phyloP scores from a whole-genome alignment of 1,140 invertebrate species.

The Apis cerana region DNA sequence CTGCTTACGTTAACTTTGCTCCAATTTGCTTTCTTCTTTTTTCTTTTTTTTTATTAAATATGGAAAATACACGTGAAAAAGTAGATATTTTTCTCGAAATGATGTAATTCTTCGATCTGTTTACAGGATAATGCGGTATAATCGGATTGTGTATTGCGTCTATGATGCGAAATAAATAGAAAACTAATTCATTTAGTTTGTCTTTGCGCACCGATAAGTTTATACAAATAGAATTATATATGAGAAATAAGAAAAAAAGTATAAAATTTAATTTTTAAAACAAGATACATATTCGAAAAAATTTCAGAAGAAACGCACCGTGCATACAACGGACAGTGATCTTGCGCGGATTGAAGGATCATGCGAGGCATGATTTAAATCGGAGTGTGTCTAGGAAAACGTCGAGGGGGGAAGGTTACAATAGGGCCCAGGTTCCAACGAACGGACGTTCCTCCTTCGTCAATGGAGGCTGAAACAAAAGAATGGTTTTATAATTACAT shows the following conservation, averaged over 20 bases:
- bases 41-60: no score
- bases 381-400: conserved; percentile 42
- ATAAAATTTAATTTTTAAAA: neutral
- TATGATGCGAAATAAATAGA: no score
- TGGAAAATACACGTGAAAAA: neutral
- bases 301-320: no score
- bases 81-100: no score
- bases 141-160: no score
- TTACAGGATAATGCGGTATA: no score
- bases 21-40: neutral
- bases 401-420: conserved; percentile 29
- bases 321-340: neutral
- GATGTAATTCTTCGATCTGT: no score
- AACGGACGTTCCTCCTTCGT: conserved; percentile 48
- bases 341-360: conserved; percentile 1
- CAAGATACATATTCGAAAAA: no score
- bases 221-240: no score
- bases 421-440: conserved; percentile 33
- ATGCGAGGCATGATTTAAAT: conserved; percentile 59
- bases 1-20: neutral
- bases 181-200: no score
- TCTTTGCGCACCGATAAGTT: no score
- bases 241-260: no score
- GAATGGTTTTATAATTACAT: conserved; percentile 66
- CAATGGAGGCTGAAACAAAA: conserved; percentile 60